Percentiles rank a stretch among this genome's conserved stretches.
Evolutionary conservation across 2,113 vertebrate species (phyloP).

Genomic region (Microcebus murinus): DNA sequence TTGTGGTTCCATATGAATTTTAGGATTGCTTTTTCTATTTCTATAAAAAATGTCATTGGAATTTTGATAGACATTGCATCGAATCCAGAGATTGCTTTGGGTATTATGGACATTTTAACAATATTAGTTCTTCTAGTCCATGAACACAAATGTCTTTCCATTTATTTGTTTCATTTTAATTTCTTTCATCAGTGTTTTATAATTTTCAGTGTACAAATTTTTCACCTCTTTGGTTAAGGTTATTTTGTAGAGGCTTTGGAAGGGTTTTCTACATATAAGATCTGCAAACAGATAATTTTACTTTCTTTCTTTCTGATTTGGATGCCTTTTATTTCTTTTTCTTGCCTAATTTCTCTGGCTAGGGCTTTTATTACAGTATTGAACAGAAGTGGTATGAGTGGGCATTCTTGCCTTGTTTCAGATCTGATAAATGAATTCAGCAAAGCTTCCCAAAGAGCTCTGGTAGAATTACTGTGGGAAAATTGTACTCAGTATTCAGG

Average conservation of each 20-base stretch:
- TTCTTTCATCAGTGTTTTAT: not conserved
- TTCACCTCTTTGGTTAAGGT: not conserved
- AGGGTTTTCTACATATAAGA: not conserved
- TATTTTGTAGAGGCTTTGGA: not conserved
- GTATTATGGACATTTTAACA: not conserved
- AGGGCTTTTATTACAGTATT: not conserved
- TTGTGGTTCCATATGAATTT: not conserved
- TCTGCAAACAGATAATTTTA: not conserved
- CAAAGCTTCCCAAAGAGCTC: not conserved
- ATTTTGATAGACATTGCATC: not conserved
- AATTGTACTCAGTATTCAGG: not conserved
- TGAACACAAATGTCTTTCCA: not conserved
- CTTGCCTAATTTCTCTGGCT: not conserved
- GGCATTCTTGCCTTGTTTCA: not conserved
- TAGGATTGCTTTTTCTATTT: not conserved
- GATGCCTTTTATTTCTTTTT: not conserved
- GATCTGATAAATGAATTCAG: no score
- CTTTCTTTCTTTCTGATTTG: not conserved
- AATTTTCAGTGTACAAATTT: not conserved
- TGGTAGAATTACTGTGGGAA: not conserved
- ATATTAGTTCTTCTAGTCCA: not conserved
- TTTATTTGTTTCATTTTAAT: not conserved
- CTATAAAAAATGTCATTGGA: not conserved
- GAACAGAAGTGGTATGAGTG: not conserved
- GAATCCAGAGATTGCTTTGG: not conserved